Evolutionary conservation across 1,140 invertebrate species (phyloP).

Genomic region (Eulimnadia texana): DNA sequence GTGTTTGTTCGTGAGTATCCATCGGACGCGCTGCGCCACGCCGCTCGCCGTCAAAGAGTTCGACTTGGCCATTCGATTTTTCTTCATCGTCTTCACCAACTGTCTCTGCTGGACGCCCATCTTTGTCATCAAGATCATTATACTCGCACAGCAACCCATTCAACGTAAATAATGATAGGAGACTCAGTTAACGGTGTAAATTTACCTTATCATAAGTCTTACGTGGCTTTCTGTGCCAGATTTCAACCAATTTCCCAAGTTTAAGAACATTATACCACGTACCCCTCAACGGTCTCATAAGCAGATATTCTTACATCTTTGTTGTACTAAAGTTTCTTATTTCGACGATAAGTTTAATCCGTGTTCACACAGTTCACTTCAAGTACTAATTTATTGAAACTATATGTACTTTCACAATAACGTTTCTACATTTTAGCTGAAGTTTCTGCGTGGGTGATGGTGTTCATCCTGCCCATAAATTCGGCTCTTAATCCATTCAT

Average conservation of each 20-base stretch:
- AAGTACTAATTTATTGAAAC: no score
- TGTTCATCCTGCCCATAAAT: constrained; percentile 62
- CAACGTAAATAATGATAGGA: constrained; percentile 27
- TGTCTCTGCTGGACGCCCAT: constrained; percentile 34
- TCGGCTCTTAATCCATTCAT: constrained; percentile 60
- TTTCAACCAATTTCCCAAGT: no score
- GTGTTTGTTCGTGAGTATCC: constrained; percentile 49
- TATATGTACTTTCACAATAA: no score
- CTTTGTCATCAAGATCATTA: constrained; percentile 48
- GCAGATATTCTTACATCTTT: no score
- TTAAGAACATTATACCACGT: no score
- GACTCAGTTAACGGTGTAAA: not conserved
- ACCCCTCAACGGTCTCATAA: no score
- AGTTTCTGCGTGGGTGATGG: constrained; percentile 54
- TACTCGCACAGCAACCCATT: constrained; percentile 37
- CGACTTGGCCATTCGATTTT: constrained; percentile 54
- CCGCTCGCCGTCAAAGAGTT: constrained; percentile 40
- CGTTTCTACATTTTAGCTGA: constrained; percentile 44
- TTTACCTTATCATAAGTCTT: no score
- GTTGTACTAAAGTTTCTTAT: no score
- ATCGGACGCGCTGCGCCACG: constrained; percentile 41
- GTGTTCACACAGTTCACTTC: no score
- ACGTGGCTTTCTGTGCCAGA: no score
- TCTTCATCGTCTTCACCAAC: constrained; percentile 58
- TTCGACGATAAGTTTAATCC: no score